Evolutionary conservation across 2,888 invertebrate species (phyloP).

Genomic region (Cheilosia vulpina): DNA sequence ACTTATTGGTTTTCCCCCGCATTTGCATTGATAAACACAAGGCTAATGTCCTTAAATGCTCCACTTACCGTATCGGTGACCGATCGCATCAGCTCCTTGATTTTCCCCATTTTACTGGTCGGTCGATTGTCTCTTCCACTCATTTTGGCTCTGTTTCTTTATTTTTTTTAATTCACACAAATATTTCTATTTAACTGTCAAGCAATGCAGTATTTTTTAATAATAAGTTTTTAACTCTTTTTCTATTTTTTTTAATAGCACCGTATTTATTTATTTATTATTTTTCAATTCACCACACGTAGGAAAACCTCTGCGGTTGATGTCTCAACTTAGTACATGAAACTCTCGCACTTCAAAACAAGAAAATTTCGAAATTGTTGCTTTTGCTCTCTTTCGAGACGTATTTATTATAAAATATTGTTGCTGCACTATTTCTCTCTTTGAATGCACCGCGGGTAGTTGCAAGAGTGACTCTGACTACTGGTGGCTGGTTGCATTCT

Average conservation of each 20-base stretch:
- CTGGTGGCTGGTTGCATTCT: conserved; percentile 64
- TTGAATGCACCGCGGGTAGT: conserved; percentile 45
- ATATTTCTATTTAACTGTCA: conserved; percentile 4
- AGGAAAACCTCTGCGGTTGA: conserved; percentile 32
- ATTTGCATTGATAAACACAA: background rate
- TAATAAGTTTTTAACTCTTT: background rate
- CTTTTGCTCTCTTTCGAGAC: conserved; percentile 53
- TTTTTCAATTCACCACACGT: conserved; percentile 55
- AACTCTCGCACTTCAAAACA: conserved; percentile 30
- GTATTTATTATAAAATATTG: background rate
- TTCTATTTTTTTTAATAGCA: background rate
- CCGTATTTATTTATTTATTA: conserved; percentile 12
- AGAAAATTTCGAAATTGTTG: conserved; percentile 57
- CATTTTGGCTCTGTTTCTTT: conserved; percentile 79
- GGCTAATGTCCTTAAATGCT: conserved; percentile 1
- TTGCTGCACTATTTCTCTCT: conserved; percentile 55
- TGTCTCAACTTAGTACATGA: conserved; percentile 49
- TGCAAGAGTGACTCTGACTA: conserved; percentile 26
- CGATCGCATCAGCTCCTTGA: conserved; percentile 82
- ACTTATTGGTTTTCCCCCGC: background rate
- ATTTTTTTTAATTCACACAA: background rate
- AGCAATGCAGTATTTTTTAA: too few relatives aligned
- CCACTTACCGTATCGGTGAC: conserved; percentile 73
- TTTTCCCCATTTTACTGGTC: conserved; percentile 82
- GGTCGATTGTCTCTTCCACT: conserved; percentile 83